Percentiles rank a stretch among this genome's conserved stretches.
phyloP scores from a whole-genome alignment of 2,797 vertebrate species.

The Coracias cyanogaster region DNA sequence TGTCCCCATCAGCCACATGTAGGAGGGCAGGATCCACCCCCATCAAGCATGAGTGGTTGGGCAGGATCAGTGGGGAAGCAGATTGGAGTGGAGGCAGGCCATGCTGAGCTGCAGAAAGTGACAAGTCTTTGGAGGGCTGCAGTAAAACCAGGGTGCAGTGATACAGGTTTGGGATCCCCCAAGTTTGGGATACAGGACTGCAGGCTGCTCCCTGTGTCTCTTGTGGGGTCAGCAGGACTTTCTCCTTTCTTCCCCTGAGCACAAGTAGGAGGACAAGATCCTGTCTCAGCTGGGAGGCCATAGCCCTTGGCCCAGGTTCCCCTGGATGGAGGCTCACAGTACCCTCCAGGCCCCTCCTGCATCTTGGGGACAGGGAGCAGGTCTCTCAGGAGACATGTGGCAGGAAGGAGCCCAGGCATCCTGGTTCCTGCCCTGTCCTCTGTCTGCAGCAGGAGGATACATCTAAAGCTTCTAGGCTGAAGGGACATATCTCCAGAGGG shows the following conservation, averaged over 20 bases:
- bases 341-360: not conserved
- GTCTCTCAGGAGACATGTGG: not conserved
- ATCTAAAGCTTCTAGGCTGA: not conserved
- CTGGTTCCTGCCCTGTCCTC: not conserved
- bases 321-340: not conserved
- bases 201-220: not conserved
- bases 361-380: not conserved
- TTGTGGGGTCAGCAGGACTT: not conserved
- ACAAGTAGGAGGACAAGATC: not conserved
- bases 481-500: not conserved
- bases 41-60: rapidly evolving
- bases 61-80: rapidly evolving
- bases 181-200: not conserved
- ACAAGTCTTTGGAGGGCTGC: not conserved
- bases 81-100: rapidly evolving
- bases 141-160: not conserved
- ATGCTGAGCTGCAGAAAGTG: not conserved
- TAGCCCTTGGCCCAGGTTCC: not conserved
- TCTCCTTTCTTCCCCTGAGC: not conserved
- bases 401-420: not conserved
- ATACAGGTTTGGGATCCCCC: too few relatives aligned
- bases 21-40: not conserved
- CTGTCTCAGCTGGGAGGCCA: not conserved
- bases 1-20: not conserved
- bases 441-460: not conserved